These are phyloP conservation scores for Scaptomyza flava DNA, from an alignment of 2,888 invertebrate species.

Conservation along the genomic window DNA sequence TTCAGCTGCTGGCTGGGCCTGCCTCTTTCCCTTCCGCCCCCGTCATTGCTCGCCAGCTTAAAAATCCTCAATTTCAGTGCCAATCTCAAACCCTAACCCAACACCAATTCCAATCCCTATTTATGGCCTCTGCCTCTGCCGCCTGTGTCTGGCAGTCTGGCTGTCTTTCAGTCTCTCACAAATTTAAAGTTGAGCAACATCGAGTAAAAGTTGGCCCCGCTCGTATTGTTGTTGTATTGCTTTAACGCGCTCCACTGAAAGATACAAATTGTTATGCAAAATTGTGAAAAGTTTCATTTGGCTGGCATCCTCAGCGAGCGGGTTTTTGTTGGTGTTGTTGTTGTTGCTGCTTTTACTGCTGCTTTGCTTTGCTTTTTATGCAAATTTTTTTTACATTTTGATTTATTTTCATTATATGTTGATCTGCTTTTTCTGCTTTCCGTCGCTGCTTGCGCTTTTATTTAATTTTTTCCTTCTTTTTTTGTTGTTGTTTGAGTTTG, in stretches of 20 bases:
- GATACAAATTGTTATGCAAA: conserved; percentile 80
- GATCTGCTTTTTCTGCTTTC: conserved; percentile 66
- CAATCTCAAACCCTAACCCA: conserved; percentile 49
- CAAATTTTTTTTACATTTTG: conserved; percentile 65
- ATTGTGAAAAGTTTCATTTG: conserved; percentile 80
- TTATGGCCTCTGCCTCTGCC: conserved; percentile 48
- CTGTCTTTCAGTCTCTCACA: conserved; percentile 31
- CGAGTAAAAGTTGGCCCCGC: conserved; percentile 75
- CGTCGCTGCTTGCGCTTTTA: conserved; percentile 67
- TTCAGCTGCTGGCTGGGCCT: conserved; percentile 19
- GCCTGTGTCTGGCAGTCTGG: background rate
- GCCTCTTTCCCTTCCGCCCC: background rate
- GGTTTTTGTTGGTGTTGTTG: conserved; percentile 32
- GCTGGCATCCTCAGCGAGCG: conserved; percentile 61
- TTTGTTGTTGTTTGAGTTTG: conserved; percentile 11
- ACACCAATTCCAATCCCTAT: conserved; percentile 56
- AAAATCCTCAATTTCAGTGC: conserved; percentile 20
- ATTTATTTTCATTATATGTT: conserved; percentile 79
- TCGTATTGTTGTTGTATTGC: conserved; percentile 55
- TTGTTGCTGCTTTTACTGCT: background rate
- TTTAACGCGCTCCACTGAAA: conserved; percentile 79
- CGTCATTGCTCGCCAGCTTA: background rate
- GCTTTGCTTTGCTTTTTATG: conserved; percentile 60
- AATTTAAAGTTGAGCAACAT: conserved; percentile 74
- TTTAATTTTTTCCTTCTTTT: conserved; percentile 52